Evolutionary conservation across 2,113 vertebrate genomes (phyloP).

Genomic region (Circaetus gallicus): DNA sequence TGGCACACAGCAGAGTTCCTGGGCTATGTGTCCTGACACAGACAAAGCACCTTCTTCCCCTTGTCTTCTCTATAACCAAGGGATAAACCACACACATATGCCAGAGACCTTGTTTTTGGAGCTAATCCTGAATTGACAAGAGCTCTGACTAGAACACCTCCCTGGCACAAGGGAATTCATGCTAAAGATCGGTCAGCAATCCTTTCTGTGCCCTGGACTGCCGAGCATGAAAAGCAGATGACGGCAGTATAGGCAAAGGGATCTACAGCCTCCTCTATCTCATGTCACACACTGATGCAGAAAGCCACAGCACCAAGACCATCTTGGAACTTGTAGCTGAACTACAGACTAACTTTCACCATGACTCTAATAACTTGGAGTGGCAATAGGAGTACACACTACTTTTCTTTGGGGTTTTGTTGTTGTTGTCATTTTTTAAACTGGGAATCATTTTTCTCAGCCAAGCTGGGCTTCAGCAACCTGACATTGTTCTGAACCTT

Average conservation of each 20-base stretch:
- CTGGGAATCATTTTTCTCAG: not conserved
- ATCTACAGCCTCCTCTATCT: not conserved
- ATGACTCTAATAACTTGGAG: not conserved
- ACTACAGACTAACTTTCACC: not conserved
- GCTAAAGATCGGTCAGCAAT: not conserved
- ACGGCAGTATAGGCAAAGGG: no score
- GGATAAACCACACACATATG: rapidly evolving
- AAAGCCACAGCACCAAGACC: not conserved
- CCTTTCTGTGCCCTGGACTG: no score
- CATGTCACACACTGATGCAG: not conserved
- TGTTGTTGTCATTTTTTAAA: not conserved
- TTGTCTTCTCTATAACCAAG: not conserved
- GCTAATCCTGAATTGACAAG: not conserved
- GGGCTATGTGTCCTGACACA: no score
- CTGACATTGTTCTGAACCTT: not conserved
- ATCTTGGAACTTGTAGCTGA: not conserved
- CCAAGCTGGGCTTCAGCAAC: not conserved
- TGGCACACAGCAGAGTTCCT: not conserved
- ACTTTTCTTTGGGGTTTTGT: not conserved
- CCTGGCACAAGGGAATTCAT: not conserved
- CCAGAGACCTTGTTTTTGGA: not conserved
- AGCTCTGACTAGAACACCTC: not conserved
- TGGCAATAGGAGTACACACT: not conserved
- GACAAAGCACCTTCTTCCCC: not conserved
- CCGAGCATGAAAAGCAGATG: not conserved